Conservation (phyloP, 1,140 invertebrate species). For the Nephila pilipes region DNA sequence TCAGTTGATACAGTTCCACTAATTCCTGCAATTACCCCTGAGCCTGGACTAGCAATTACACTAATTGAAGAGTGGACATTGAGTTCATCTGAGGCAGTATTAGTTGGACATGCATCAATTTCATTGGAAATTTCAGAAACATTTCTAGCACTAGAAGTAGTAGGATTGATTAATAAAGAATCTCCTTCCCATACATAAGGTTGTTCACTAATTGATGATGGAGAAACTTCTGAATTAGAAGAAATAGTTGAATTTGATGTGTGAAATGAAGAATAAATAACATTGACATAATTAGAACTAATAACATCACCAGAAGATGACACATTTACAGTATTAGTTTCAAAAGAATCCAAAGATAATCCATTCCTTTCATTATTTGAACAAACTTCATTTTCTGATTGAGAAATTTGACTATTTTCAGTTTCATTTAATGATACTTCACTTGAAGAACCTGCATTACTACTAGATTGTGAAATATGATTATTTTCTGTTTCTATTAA, state of each 20-base stretch:
- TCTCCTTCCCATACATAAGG: constrained; percentile 4
- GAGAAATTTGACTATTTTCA: constrained; percentile 33
- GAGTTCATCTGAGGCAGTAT: not conserved
- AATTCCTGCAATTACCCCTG: not conserved
- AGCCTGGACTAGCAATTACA: not conserved
- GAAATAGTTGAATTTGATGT: not conserved
- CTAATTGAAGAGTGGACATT: not conserved
- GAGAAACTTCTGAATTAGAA: constrained; percentile 56
- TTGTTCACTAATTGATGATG: not conserved
- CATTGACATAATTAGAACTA: constrained; percentile 17
- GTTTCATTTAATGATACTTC: not conserved
- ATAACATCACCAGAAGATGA: constrained; percentile 55
- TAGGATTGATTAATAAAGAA: not conserved
- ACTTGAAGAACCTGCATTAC: not conserved
- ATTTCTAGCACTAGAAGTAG: not conserved
- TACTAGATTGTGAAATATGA: constrained; percentile 7
- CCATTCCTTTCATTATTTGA: not conserved
- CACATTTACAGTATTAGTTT: constrained; percentile 15
- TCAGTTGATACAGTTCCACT: not conserved
- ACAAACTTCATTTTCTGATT: constrained; percentile 6
- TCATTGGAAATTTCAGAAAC: not conserved
- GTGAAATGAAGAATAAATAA: constrained; percentile 58
- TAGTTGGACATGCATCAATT: not conserved
- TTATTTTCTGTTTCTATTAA: constrained; percentile 6
- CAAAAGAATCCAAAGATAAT: not conserved